These are phyloP conservation scores for Megaceryle maxima DNA, from an alignment of 2,113 vertebrate species.

Conservation along the genomic window DNA sequence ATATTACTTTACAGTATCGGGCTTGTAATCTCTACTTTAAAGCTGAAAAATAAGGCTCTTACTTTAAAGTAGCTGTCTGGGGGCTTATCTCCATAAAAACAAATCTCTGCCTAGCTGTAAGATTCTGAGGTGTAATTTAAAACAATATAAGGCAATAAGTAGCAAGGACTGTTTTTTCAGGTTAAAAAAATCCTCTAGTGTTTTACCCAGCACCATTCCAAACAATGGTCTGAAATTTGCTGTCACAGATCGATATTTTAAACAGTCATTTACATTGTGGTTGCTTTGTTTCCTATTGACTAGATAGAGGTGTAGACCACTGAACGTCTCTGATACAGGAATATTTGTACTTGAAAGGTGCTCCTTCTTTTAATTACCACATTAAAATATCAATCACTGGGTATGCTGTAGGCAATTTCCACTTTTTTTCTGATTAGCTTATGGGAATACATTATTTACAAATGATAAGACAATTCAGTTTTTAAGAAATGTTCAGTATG, in stretches of 20 bases:
- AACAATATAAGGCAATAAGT: neutral
- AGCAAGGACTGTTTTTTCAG: neutral
- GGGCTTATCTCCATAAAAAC: neutral
- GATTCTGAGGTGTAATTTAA: neutral
- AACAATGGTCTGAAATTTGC: neutral
- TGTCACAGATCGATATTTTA: neutral
- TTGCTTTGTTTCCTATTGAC: neutral
- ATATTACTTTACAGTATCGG: neutral
- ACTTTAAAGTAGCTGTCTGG: neutral
- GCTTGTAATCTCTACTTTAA: neutral
- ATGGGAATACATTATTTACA: neutral
- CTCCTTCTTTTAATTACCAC: neutral
- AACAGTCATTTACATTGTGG: neutral
- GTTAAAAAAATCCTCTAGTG: neutral
- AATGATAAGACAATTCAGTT: slow-evolving; percentile 30
- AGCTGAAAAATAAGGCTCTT: neutral
- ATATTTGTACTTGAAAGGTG: neutral
- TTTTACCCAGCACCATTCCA: neutral
- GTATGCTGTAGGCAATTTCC: neutral
- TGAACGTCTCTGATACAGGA: neutral
- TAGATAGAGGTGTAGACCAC: neutral
- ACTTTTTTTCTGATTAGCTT: slow-evolving; percentile 45
- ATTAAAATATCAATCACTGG: slow-evolving; percentile 11
- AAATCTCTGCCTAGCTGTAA: neutral
- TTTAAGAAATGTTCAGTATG: slow-evolving; percentile 22